Percentiles rank a stretch among this genome's conserved stretches.
phyloP scores from a whole-genome alignment of 2,113 vertebrate genomes.

The Dendropsophus ebraccatus region DNA sequence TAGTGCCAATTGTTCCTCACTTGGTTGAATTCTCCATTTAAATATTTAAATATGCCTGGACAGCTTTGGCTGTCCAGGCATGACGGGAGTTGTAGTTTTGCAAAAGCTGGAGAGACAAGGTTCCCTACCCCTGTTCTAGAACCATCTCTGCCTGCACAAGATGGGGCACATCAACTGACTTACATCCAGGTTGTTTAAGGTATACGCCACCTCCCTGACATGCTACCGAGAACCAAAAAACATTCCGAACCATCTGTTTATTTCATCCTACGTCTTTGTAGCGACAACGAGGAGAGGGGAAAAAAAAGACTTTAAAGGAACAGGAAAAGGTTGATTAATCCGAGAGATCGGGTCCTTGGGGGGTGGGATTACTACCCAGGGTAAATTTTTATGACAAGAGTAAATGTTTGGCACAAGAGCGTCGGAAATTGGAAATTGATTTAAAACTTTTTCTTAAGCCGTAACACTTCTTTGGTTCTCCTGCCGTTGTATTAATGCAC shows the following conservation, averaged over 20 bases:
- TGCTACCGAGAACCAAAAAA: background rate
- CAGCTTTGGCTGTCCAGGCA: too few relatives aligned
- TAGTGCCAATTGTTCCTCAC: too few relatives aligned
- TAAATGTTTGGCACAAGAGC: conserved; percentile 36
- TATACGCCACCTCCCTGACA: background rate
- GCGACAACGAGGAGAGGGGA: background rate
- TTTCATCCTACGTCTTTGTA: background rate
- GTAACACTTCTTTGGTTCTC: background rate
- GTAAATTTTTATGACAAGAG: conserved; percentile 37
- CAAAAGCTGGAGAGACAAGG: too few relatives aligned
- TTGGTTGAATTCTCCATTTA: too few relatives aligned
- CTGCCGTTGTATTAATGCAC: conserved; percentile 49
- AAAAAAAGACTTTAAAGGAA: background rate
- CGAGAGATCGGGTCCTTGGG: background rate
- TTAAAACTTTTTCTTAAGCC: conserved; percentile 33
- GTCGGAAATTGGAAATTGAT: conserved; percentile 58
- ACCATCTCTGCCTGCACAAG: too few relatives aligned
- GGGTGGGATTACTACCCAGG: background rate
- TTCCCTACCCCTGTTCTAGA: too few relatives aligned
- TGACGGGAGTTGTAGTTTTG: too few relatives aligned
- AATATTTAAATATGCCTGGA: too few relatives aligned
- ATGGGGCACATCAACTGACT: too few relatives aligned
- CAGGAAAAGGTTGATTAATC: conserved; percentile 30
- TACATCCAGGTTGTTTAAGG: background rate
- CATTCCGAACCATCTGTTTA: background rate